These are phyloP conservation scores for Drosophila austrosaltans DNA, from an alignment of 2,888 invertebrate genomes.

Conservation along the genomic window DNA sequence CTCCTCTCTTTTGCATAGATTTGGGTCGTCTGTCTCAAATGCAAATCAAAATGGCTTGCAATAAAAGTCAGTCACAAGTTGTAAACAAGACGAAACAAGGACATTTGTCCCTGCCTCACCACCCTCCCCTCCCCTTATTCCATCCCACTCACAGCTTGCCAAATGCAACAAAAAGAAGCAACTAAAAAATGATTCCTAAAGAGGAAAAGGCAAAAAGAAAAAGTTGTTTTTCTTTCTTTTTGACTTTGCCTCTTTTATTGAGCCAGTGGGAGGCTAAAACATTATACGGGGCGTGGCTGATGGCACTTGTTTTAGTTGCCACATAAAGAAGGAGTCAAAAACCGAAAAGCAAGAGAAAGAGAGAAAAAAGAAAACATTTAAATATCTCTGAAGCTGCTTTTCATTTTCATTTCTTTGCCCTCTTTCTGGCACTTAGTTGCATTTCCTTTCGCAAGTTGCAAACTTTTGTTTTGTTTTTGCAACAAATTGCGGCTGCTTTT, in stretches of 20 bases:
- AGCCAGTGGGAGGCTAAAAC: constrained; percentile 3
- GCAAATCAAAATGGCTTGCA: constrained; percentile 41
- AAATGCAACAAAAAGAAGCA: constrained; percentile 1
- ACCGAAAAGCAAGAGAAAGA: background rate
- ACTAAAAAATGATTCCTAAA: background rate
- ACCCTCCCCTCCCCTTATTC: background rate
- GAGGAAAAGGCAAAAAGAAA: constrained; percentile 20
- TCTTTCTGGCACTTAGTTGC: constrained; percentile 42
- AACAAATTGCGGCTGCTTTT: constrained; percentile 54
- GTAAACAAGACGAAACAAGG: constrained; percentile 39
- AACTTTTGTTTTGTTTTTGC: constrained; percentile 54
- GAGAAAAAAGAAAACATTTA: constrained; percentile 22
- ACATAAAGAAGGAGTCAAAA: background rate
- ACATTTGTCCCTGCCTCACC: background rate
- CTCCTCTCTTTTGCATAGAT: background rate
- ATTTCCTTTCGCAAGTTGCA: constrained; percentile 28
- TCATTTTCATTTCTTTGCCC: constrained; percentile 15
- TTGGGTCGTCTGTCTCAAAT: constrained; percentile 20
- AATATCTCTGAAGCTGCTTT: constrained; percentile 41
- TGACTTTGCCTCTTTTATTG: constrained; percentile 29
- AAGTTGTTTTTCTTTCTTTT: constrained; percentile 6
- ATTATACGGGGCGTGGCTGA: constrained; percentile 14
- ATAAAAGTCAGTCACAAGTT: constrained; percentile 46
- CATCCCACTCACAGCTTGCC: too few relatives aligned
- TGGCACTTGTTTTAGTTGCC: constrained; percentile 14